Base-by-base conservation (phyloP, 2,888 invertebrate genomes). In the Matsumyia berberina region DNA sequence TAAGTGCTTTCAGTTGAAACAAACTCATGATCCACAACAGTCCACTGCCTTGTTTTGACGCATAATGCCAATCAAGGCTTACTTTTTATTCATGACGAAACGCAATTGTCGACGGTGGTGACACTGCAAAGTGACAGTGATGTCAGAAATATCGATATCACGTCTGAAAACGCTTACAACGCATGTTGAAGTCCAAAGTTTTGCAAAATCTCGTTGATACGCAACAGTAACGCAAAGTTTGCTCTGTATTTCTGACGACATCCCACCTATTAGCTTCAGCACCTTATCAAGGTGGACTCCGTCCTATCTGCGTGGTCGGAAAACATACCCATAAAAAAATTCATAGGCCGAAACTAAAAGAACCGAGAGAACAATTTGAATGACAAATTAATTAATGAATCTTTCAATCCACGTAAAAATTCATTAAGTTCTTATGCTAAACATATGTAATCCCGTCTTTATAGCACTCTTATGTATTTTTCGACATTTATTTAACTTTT, bases 401-500 rank as follows among this genome's bases (percentile, higher is more conserved):
- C n/a, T 53, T 64, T 33, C 11, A 60, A 31, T 64, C 24, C 55
- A 55, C 53, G 24, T 62, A 66, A 73, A 60, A 79, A 64, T 73
- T 73, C 66, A 78, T 57, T 60, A 53, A 73, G 57, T 60, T 42
- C 72, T 29, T 58, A 60, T 31, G 42, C 37, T 46, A 29, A 69
- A 55, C 55, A 55, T 39, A 62, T 74, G 74, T 80, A 67, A 74
- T 67, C 66, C 29, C 49, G 44, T 35, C 44, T 62, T 62, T 49
- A 70, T 78, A 19, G 19, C 46, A 42, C 44, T 44, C 49, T 79
- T 66, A 58, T 60, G 60, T 42, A 42, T 49, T 51, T 31, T 37
- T 46, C 44, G 8, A 57, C 33, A 70, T 49, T 42, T 46, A 19
- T 64, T 53, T 1, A 60, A 24, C 1, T 35, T 58, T 46, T 46